Evolutionary conservation across 2,113 vertebrate genomes (phyloP).

Genomic region (Narcine bancroftii): DNA sequence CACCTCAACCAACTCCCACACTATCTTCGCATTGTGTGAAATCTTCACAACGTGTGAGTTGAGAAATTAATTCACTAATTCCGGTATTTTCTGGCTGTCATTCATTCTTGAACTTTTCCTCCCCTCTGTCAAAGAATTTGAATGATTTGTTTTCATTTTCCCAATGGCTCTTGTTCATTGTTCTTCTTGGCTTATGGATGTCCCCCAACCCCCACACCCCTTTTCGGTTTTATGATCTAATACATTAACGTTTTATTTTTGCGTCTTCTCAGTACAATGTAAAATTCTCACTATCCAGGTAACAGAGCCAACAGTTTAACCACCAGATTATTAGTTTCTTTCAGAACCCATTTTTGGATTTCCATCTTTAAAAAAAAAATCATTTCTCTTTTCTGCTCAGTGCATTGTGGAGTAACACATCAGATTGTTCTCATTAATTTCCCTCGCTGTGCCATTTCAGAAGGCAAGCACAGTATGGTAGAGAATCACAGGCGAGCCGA

Average conservation of each 20-base stretch:
- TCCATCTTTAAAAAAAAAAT: background rate
- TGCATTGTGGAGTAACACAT: background rate
- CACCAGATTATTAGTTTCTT: background rate
- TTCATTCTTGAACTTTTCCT: background rate
- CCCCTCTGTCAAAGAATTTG: background rate
- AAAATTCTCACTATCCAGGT: background rate
- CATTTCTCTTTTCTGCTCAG: background rate
- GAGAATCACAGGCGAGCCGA: too few species aligned
- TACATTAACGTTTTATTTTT: background rate
- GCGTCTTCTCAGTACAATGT: background rate
- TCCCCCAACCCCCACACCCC: background rate
- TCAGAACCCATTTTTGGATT: background rate
- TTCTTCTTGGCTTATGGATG: background rate
- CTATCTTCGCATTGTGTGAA: background rate
- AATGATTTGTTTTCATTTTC: constrained; percentile 21
- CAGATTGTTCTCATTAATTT: too few species aligned
- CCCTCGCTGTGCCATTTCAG: too few species aligned
- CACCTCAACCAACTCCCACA: background rate
- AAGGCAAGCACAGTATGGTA: too few species aligned
- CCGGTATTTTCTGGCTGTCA: background rate
- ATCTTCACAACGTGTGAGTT: background rate
- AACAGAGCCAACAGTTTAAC: background rate
- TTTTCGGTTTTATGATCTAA: background rate
- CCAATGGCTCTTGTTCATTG: background rate
- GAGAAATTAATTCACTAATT: constrained; percentile 24